A percentile compares a stretch with the other conserved stretches of the same genome.
Conservation (phyloP, 1,140 invertebrate species). For the Leptopilina boulardi region DNA sequence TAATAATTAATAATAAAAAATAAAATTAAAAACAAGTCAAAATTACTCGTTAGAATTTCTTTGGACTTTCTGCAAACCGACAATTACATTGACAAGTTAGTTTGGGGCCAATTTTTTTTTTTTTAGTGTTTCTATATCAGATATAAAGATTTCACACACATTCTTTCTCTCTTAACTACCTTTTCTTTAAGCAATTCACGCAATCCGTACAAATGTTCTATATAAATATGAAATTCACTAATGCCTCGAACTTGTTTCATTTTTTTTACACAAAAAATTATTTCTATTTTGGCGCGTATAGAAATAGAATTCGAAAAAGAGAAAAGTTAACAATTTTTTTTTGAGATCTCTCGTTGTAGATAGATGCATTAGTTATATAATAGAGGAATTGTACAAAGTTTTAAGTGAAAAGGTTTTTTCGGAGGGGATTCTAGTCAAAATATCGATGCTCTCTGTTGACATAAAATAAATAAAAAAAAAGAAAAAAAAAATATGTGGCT, state of each 20-base stretch:
- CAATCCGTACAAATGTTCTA: constrained; percentile 61
- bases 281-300: constrained; percentile 43
- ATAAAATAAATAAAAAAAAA: constrained; percentile 35
- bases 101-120: constrained; percentile 25
- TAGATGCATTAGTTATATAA: constrained; percentile 42
- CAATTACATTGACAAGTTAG: constrained; percentile 24
- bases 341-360: constrained; percentile 58
- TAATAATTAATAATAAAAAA: background rate
- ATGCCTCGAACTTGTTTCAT: constrained; percentile 53
- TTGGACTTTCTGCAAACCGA: constrained; percentile 20
- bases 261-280: constrained; percentile 50
- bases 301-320: constrained; percentile 53
- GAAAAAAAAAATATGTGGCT: constrained; percentile 41
- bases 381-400: constrained; percentile 59
- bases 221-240: constrained; percentile 68
- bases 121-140: background rate
- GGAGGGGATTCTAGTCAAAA: constrained; percentile 30
- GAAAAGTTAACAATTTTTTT: constrained; percentile 48
- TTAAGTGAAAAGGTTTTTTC: constrained; percentile 42
- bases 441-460: constrained; percentile 53
- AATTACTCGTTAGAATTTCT: constrained; percentile 12
- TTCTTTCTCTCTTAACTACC: constrained; percentile 50
- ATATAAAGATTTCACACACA: constrained; percentile 49
- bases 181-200: constrained; percentile 57
- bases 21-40: background rate